These are phyloP conservation scores for Poecilia latipinna DNA, from an alignment of 2,113 vertebrate genomes.

Conservation along the genomic window DNA sequence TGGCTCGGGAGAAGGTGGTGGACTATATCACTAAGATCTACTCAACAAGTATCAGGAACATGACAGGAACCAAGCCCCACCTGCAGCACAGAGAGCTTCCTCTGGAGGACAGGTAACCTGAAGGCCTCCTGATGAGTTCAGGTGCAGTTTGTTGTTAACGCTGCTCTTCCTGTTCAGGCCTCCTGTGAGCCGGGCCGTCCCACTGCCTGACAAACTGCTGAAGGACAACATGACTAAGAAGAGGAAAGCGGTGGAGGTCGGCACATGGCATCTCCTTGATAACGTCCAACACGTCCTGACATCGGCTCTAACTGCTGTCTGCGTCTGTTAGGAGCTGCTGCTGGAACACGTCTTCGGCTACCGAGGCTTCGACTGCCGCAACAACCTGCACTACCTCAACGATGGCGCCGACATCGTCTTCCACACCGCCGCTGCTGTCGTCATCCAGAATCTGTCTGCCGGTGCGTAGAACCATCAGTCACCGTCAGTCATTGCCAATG, in stretches of 20 bases:
- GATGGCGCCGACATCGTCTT: conserved; percentile 94
- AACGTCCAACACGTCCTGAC: accelerated
- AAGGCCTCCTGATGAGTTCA: neutral
- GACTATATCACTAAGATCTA: conserved; percentile 95
- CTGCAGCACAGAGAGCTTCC: conserved; percentile 90
- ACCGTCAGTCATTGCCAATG: neutral
- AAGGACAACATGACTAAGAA: conserved; percentile 94
- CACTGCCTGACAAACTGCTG: conserved; percentile 93
- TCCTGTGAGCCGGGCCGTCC: conserved; percentile 92
- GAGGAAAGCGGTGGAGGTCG: conserved; percentile 93
- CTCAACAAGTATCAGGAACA: conserved; percentile 91
- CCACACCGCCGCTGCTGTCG: conserved; percentile 89
- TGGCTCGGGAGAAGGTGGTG: conserved; percentile 90
- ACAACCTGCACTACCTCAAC: conserved; percentile 98
- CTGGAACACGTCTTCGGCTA: conserved; percentile 97
- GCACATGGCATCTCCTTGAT: neutral
- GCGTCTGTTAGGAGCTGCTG: conserved; percentile 85
- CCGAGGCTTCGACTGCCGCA: conserved; percentile 94
- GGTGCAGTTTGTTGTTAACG: neutral
- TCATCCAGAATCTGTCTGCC: conserved; percentile 92
- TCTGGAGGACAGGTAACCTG: conserved; percentile 88
- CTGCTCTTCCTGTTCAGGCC: conserved; percentile 77
- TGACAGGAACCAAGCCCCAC: conserved; percentile 94
- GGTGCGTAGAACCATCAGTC: conserved; percentile 69
- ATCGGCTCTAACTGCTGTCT: neutral